These are phyloP conservation scores for Menidia beryllina DNA, from an alignment of 2,113 vertebrate genomes.

Conservation along the genomic window DNA sequence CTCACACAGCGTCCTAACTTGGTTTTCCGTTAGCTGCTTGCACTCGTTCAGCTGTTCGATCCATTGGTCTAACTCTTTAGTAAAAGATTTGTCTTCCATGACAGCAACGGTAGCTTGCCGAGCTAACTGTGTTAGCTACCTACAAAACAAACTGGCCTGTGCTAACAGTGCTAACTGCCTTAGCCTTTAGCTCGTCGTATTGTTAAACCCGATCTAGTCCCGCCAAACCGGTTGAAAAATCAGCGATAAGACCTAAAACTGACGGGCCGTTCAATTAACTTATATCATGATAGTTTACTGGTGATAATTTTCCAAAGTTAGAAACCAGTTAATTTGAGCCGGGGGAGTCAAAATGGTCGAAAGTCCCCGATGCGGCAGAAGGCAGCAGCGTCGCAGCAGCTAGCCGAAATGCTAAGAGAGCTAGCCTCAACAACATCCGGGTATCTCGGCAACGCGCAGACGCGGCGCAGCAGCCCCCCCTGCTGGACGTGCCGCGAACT, in stretches of 20 bases:
- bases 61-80: slow-evolving; percentile 85
- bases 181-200: slow-evolving; percentile 70
- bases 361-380: slow-evolving; percentile 68
- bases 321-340: neutral
- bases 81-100: slow-evolving; percentile 85
- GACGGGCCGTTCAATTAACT: slow-evolving; percentile 36
- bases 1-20: slow-evolving; percentile 83
- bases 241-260: slow-evolving; percentile 34
- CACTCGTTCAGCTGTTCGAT: slow-evolving; percentile 85
- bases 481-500: slow-evolving; percentile 3
- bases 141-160: slow-evolving; percentile 58
- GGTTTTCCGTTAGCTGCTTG: slow-evolving; percentile 83
- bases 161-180: slow-evolving; percentile 41
- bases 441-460: slow-evolving; percentile 55
- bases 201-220: slow-evolving; percentile 70
- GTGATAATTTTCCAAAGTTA: slow-evolving; percentile 25
- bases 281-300: slow-evolving; percentile 63
- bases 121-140: slow-evolving; percentile 63
- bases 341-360: slow-evolving; percentile 45
- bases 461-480: slow-evolving; percentile 18
- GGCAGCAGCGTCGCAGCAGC: slow-evolving; percentile 66
- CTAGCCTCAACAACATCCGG: slow-evolving; percentile 79
- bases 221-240: slow-evolving; percentile 65
- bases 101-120: slow-evolving; percentile 60
- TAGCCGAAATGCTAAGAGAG: slow-evolving; percentile 73